A percentile compares a stretch with the other conserved stretches of the same genome.
Evolutionary conservation across 2,797 vertebrate genomes (phyloP).

Genomic region (Hyperoplus immaculatus): DNA sequence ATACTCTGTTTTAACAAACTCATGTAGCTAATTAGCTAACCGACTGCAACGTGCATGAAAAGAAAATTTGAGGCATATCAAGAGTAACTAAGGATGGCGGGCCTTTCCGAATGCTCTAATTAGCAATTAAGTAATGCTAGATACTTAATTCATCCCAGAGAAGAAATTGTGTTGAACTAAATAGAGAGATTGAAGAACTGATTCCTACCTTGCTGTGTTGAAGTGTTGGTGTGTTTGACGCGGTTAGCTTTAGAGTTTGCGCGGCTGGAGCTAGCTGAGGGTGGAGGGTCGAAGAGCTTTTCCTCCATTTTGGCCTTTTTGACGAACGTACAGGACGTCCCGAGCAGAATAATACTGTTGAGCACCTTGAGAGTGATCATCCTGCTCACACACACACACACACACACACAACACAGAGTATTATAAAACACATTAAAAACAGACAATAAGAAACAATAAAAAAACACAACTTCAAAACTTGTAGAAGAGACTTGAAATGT

Average conservation of each 20-base stretch:
- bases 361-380: constrained; percentile 97
- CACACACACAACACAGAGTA: background rate
- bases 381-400: constrained; percentile 78
- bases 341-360: constrained; percentile 96
- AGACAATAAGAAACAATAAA: background rate
- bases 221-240: constrained; percentile 67
- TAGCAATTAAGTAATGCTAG: background rate
- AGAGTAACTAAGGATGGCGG: background rate
- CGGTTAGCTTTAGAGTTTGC: constrained; percentile 84
- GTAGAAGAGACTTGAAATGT: constrained; percentile 64
- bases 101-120: background rate
- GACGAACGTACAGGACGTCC: constrained; percentile 95
- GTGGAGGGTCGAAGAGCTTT: constrained; percentile 91
- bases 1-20: background rate
- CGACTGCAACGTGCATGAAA: background rate
- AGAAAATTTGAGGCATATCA: background rate
- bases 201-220: constrained; percentile 69
- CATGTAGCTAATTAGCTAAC: too few species aligned
- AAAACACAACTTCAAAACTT: background rate
- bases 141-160: too few species aligned
- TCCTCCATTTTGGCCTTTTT: constrained; percentile 99
- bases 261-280: constrained; percentile 87
- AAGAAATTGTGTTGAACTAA: background rate
- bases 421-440: constrained; percentile 4
- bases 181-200: background rate